Conservation (phyloP, 2,888 invertebrate genomes). For the Micropterix aruncella region DNA sequence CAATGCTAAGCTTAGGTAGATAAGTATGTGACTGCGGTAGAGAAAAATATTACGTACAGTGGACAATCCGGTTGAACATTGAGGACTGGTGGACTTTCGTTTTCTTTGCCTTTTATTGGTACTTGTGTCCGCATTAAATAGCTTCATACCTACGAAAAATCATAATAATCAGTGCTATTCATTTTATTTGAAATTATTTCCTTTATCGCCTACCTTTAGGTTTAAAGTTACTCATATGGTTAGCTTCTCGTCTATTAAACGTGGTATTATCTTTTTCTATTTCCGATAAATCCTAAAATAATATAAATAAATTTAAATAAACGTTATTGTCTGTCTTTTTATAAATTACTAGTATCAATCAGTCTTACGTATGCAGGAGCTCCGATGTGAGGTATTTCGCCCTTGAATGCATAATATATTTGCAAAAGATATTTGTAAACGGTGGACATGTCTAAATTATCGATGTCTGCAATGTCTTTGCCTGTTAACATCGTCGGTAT, state of each 20-base stretch:
- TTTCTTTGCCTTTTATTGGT: neutral
- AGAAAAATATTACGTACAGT: neutral
- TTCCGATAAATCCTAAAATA: neutral
- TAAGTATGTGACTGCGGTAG: no score
- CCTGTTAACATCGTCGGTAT: slow-evolving; percentile 59
- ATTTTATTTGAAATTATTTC: no score
- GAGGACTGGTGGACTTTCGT: neutral
- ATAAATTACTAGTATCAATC: slow-evolving; percentile 10
- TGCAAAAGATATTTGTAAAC: slow-evolving; percentile 77
- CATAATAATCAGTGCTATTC: neutral
- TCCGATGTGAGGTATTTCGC: slow-evolving; percentile 75
- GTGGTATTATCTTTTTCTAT: neutral
- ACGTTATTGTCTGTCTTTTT: neutral
- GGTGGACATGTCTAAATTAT: slow-evolving; percentile 56
- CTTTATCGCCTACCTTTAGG: neutral
- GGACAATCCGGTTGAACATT: neutral
- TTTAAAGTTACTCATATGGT: neutral
- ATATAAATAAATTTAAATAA: neutral
- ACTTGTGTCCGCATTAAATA: neutral
- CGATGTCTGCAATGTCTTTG: slow-evolving; percentile 56
- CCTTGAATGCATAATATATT: slow-evolving; percentile 81
- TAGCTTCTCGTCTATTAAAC: neutral
- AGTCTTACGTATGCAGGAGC: slow-evolving; percentile 13
- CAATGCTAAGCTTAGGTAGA: no score
- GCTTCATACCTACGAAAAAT: neutral